Base-by-base conservation (phyloP, 2,888 invertebrate genomes). In the Lapara coniferarum region DNA sequence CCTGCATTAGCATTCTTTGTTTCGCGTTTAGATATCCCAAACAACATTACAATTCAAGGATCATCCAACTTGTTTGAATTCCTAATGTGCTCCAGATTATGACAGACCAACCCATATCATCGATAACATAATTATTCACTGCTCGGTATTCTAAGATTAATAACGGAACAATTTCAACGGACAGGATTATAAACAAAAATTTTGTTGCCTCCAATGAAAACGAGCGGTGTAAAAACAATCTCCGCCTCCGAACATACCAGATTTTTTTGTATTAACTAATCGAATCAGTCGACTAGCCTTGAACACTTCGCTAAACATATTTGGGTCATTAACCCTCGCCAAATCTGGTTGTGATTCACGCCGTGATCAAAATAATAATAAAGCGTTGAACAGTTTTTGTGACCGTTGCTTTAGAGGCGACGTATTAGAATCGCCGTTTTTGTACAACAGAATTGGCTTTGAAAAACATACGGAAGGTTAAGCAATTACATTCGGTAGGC, bases 271-370 rank as follows among this genome's bases (percentile, higher is more conserved):
- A 86, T 85, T 83, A 85, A 82, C 87, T 85, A 87, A 83, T 86
- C 86, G 85, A 91, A 90, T 91, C 88, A 88, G 87, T 89, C 81
- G 83, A 76, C 79, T 91, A 92, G 91, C 93, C 93, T 93, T 93
- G 93, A 91, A 89, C 85, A 89, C 85, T 90, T 88, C 84, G 88
- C 90, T 87, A 89, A 91, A 89, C 90, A 90, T 87, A 92, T 92
- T 92, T 91, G 84, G 93, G 93, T 93, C 92, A 91, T 92, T 93
- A 89, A 93, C 93, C 93, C 92, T 90, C 82, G 84, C 89, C 90
- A 89, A 93, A 91, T 93, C 91, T 91, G 89, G 89, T 90, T 89
- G 90, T 93, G 93, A 93, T 92, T 93, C 93, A 93, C 90, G 81
- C 80, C 84, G 86, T 88, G 90, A 90, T 87, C 90, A 89, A 87